Evolutionary conservation across 2,797 vertebrate genomes (phyloP).

Genomic region (Psittacula echo): DNA sequence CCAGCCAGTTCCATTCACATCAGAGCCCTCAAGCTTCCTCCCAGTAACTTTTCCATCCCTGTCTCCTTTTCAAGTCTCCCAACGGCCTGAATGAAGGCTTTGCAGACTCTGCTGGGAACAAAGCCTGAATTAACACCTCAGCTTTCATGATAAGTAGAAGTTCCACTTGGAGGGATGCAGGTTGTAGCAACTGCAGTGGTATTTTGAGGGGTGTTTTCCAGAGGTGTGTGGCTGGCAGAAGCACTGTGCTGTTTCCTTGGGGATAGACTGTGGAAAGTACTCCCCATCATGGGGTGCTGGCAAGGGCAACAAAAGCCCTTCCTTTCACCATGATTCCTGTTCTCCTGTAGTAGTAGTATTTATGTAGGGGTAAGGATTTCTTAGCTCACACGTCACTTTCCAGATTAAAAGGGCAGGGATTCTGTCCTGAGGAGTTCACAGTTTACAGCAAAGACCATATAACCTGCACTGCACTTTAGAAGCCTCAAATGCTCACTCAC

Average conservation of each 20-base stretch:
- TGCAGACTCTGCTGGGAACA: neutral
- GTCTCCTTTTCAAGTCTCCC: neutral
- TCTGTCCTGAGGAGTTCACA: constrained; percentile 44
- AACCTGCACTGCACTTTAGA: constrained; percentile 76
- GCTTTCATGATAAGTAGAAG: neutral
- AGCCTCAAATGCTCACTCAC: constrained; percentile 24
- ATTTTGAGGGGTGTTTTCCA: neutral
- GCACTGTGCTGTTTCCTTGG: neutral
- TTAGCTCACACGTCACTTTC: neutral
- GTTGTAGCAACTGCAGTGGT: neutral
- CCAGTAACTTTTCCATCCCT: neutral
- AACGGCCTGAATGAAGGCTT: neutral
- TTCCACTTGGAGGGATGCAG: neutral
- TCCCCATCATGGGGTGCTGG: neutral
- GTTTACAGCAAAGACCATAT: constrained; percentile 49
- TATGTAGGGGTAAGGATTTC: neutral
- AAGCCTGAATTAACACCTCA: neutral
- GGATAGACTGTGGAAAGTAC: neutral
- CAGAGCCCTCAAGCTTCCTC: neutral
- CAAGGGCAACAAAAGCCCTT: neutral
- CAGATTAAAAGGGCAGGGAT: neutral
- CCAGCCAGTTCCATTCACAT: neutral
- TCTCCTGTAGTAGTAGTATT: neutral
- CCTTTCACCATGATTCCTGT: neutral
- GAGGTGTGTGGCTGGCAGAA: neutral